A percentile compares a stretch with the other conserved stretches of the same genome.
Evolutionary conservation across 2,888 invertebrate genomes (phyloP).

Genomic region (Xylota segnis): DNA sequence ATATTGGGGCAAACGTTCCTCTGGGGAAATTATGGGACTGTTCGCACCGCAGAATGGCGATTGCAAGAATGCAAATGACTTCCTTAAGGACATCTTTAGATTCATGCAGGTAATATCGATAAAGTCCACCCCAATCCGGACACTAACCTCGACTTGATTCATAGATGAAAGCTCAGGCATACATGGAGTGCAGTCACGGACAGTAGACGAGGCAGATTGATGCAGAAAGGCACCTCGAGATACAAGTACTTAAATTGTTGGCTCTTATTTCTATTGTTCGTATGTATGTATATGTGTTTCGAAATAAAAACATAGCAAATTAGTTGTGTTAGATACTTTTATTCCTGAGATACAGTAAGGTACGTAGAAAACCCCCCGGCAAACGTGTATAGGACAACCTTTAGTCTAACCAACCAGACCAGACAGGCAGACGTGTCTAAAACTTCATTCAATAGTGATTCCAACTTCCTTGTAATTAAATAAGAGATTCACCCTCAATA

Average conservation of each 20-base stretch:
- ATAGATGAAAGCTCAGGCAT: conserved; percentile 43
- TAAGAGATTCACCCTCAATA: conserved; percentile 64
- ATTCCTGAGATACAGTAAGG: too few relatives aligned
- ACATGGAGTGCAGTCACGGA: conserved; percentile 27
- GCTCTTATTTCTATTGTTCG: conserved; percentile 20
- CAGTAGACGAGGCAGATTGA: background rate
- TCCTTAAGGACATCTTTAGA: conserved; percentile 38
- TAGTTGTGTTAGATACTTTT: too few relatives aligned
- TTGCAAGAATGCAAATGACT: conserved; percentile 40
- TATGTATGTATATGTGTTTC: background rate
- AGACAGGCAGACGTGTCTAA: conserved; percentile 36
- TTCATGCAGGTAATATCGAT: conserved; percentile 41
- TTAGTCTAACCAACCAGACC: conserved; percentile 19
- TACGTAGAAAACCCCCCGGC: background rate
- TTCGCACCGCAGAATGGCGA: conserved; percentile 10
- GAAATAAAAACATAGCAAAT: background rate
- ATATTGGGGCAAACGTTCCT: conserved; percentile 56
- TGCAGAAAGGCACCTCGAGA: background rate
- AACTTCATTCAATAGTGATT: conserved; percentile 40
- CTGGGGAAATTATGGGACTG: conserved; percentile 9
- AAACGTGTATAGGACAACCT: conserved; percentile 7
- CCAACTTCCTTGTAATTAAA: conserved; percentile 66
- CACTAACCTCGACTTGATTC: background rate
- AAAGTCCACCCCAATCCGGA: background rate
- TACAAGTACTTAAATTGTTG: conserved; percentile 37